phyloP scores from a whole-genome alignment of 2,888 invertebrate genomes.

The Coecobrya sp. region DNA sequence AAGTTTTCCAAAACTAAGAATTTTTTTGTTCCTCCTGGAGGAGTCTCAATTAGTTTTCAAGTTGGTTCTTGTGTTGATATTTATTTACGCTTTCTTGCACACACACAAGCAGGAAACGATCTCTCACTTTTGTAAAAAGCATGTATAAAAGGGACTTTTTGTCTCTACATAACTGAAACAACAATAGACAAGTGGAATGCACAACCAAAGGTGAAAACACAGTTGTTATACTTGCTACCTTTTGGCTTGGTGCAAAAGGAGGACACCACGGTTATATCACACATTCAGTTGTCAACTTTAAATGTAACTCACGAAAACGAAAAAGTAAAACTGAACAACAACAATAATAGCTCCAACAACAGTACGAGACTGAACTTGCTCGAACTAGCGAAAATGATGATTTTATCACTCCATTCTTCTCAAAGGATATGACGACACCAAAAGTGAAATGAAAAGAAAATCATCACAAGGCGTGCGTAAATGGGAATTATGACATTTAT shows the following conservation, averaged over 20 bases:
- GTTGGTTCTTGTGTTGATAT: conserved; percentile 16
- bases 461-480: conserved; percentile 75
- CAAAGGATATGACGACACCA: conserved; percentile 58
- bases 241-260: not conserved
- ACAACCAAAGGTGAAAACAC: not conserved
- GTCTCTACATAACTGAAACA: not conserved
- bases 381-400: not conserved
- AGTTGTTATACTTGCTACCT: not conserved
- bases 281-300: conserved; percentile 41
- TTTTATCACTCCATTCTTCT: conserved; percentile 22
- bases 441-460: conserved; percentile 74
- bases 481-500: conserved; percentile 80
- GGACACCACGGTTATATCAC: not conserved
- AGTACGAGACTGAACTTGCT: not conserved
- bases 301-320: conserved; percentile 24
- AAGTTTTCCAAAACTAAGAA: conserved; percentile 28
- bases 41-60: conserved; percentile 60
- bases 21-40: conserved; percentile 23
- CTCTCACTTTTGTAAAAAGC: conserved; percentile 13
- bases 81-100: conserved; percentile 20
- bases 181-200: not conserved
- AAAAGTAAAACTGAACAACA: conserved; percentile 12
- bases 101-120: not conserved
- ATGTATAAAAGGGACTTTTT: not conserved
- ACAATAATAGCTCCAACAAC: not conserved